Percentiles rank a stretch among this genome's conserved stretches.
Evolutionary conservation across 2,888 invertebrate genomes (phyloP).

Genomic region (Disparrhopalites patrizii): DNA sequence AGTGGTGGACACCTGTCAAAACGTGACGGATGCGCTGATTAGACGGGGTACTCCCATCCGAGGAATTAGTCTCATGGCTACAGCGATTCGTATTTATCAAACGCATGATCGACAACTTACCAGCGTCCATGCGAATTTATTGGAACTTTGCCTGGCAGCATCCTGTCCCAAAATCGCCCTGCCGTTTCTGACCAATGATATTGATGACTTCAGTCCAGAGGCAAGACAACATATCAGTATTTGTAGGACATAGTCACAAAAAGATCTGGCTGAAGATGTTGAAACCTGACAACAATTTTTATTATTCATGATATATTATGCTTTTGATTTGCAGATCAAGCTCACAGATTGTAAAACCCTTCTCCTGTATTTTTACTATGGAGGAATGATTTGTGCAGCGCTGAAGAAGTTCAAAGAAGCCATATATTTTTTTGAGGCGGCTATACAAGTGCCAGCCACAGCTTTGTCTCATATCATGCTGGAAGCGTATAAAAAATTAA

Average conservation of each 20-base stretch:
- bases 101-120: conserved; percentile 64
- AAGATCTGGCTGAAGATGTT: neutral
- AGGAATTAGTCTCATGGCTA: conserved; percentile 75
- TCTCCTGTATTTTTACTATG: conserved; percentile 92
- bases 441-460: conserved; percentile 88
- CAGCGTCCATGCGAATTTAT: conserved; percentile 88
- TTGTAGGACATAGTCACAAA: too few species aligned
- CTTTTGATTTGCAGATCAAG: conserved; percentile 27
- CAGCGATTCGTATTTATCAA: conserved; percentile 67
- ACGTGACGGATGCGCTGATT: conserved; percentile 71
- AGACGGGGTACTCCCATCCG: conserved; percentile 72
- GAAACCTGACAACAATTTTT: neutral
- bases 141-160: conserved; percentile 82
- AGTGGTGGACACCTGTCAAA: conserved; percentile 88
- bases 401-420: conserved; percentile 89
- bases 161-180: conserved; percentile 90
- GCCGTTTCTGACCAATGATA: conserved; percentile 81
- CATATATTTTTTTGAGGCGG: conserved; percentile 92
- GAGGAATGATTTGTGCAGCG: conserved; percentile 94
- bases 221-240: too few species aligned
- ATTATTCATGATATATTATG: neutral
- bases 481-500: conserved; percentile 95
- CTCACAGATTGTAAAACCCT: conserved; percentile 74
- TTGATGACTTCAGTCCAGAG: conserved; percentile 85
- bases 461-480: conserved; percentile 96